Base-by-base conservation (phyloP, 2,113 vertebrate genomes). In the Amazona vittata region DNA sequence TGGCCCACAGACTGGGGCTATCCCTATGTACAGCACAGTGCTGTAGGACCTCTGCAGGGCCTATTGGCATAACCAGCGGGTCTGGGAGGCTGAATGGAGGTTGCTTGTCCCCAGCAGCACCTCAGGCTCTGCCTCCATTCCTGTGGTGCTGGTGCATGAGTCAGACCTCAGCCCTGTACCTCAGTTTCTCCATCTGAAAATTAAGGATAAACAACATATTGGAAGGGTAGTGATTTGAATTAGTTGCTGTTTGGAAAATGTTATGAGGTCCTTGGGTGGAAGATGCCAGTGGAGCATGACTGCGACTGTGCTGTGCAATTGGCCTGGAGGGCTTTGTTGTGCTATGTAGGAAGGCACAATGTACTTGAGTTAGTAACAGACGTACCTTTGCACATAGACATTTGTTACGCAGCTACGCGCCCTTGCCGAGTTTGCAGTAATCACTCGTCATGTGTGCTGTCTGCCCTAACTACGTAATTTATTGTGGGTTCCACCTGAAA, bases 21-120 rank as follows among this genome's bases (percentile, higher is more conserved):
- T n/a, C 25, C 67, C 39, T 28, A 3, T 1, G 3, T 31, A 15
- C 13, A 39, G 60, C 55, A 21, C 0, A 0, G 59, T 43, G 79
- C 33, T 1, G 0, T 2, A 29, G 47, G 59, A 16, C 29, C 31
- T 1, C 3, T 5, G 59, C 6, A 3, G 12, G 57, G n/a, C n/a
- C 33, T 59, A 24, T 24, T 24, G 33, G 33, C 57, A 59, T 59
- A 59, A 59, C 33, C n/a, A 59, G 57, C 35, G 57, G 8, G 2
- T 11, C 6, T 7, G 24, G 39, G 41, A 55, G 44, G 26, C 63
- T 39, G 55, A 35, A 8, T 1, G 1, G 46, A 33, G 26, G 18
- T 24, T 44, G 35, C 7, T 35, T n/a, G 57, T 24, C 57, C 46
- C 15, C 37, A 63, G 31, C 49, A 77, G 49, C 50, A 22, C 12